Evolutionary conservation across 35 echinoderm and acorn worm genomes (phyloP), one percentile per base, ranked within the genome.

Genomic region (Apostichopus parvimensis): DNA sequence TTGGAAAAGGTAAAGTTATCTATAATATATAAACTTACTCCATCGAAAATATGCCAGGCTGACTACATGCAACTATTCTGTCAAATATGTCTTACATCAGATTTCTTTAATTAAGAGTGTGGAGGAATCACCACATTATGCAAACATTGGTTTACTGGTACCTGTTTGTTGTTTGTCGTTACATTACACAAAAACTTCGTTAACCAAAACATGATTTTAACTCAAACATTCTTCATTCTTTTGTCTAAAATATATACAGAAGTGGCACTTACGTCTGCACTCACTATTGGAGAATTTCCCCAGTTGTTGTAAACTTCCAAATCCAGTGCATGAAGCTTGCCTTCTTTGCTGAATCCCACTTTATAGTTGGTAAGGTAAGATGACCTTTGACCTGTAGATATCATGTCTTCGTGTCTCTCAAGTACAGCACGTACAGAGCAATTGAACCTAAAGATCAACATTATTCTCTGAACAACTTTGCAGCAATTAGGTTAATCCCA

Each of bases 371-470:
- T 52, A 9, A 91, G 77, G 53, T 54, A 78, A 8, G 89, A 79
- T 28, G 57, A 15, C 8, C 89, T 77, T 9, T 77, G 57, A 14
- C 89, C 89, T 57, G 89, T 78, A 18, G 59, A 78, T 54, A 52
- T 77, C 89, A 91, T 91, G 56, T 91, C 89, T 79, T 91, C 73
- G 56, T 91, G 54, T 56, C 89, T 77, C 28, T 91, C 89, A 15
- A 91, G 54, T 52, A 91, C 89, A 77, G 66, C 72, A 58, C 89
- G 89, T 1, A 91, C 89, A 10, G 89, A 12, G 8, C 77, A 10
- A 77, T 91, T 91, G 11, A 73, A 53, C 66, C 89, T 91, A 20
- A 87, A n/a, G n/a, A 18, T 75, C 21, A 22, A 82, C 80, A 28
- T 45, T 45, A 45, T 45, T 45, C 34, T 45, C 34, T 45, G 34